Evolutionary conservation across 2,888 invertebrate genomes (phyloP).

Genomic region (Tetragonisca angustula): DNA sequence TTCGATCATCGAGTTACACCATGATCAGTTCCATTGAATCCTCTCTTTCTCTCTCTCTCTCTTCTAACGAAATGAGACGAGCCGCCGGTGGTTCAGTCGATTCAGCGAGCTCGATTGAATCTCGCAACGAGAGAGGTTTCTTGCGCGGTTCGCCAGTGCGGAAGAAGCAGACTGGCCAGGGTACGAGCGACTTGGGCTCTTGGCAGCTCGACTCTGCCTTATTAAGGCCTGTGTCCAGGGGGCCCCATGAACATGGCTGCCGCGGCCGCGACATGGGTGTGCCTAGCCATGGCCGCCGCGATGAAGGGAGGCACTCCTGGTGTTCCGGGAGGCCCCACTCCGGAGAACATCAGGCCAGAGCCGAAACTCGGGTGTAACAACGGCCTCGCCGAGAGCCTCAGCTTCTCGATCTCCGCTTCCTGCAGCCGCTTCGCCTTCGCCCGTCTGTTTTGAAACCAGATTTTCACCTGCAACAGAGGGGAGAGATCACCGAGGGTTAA

Average conservation of each 20-base stretch:
- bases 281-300: slow-evolving; percentile 86
- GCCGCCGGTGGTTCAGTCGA: background rate
- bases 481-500: background rate
- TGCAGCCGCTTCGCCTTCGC: slow-evolving; percentile 98
- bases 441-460: slow-evolving; percentile 91
- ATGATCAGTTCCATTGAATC: background rate
- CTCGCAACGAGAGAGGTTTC: slow-evolving; percentile 10
- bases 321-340: slow-evolving; percentile 86
- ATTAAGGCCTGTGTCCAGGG: slow-evolving; percentile 82
- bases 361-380: slow-evolving; percentile 91
- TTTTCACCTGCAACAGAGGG: slow-evolving; percentile 87
- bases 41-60: background rate
- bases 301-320: slow-evolving; percentile 87
- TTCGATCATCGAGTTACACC: background rate
- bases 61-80: background rate
- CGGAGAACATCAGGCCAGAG: slow-evolving; percentile 85
- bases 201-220: slow-evolving; percentile 58
- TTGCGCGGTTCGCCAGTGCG: background rate
- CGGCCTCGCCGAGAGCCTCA: slow-evolving; percentile 93
- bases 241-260: slow-evolving; percentile 84
- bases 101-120: background rate
- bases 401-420: slow-evolving; percentile 97
- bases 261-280: slow-evolving; percentile 85
- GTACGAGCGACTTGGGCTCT: slow-evolving; percentile 44
- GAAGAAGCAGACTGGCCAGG: slow-evolving; percentile 44